A percentile compares a stretch with the other conserved stretches of the same genome.
These are phyloP conservation scores for Helobdella robusta DNA, from an alignment of 2,888 invertebrate species.

Conservation along the genomic window DNA sequence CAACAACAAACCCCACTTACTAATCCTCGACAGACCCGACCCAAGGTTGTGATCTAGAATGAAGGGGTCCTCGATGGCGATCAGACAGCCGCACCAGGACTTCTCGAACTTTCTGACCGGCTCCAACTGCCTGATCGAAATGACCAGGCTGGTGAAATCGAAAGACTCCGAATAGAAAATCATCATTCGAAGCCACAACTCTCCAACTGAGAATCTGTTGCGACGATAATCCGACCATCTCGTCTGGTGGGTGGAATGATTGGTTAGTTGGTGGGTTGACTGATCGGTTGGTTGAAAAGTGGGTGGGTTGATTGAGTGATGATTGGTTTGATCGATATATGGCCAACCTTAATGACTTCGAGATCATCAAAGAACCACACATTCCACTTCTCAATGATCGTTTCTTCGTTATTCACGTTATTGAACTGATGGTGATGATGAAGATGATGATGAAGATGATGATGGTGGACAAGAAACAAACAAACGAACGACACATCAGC, in stretches of 20 bases:
- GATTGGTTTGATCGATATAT: neutral
- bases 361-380: constrained; percentile 54
- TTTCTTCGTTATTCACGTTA: constrained; percentile 40
- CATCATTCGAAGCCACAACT: constrained; percentile 55
- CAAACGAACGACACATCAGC: neutral
- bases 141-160: constrained; percentile 52
- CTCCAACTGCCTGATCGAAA: constrained; percentile 51
- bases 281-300: neutral
- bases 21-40: constrained; percentile 53
- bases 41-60: constrained; percentile 56
- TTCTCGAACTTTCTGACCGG: constrained; percentile 54
- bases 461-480: constrained; percentile 11
- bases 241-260: neutral
- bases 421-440: constrained; percentile 35
- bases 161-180: constrained; percentile 55
- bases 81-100: constrained; percentile 53
- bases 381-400: constrained; percentile 54
- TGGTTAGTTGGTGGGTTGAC: neutral
- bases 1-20: constrained; percentile 51
- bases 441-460: neutral
- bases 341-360: constrained; percentile 17
- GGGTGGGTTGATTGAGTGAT: neutral
- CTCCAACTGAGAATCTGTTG: constrained; percentile 49
- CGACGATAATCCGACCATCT: neutral
- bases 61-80: constrained; percentile 60